Evolutionary conservation across 2,113 vertebrate genomes (phyloP), one percentile per base, ranked within the genome.

Genomic region (Chrysemys picta): DNA sequence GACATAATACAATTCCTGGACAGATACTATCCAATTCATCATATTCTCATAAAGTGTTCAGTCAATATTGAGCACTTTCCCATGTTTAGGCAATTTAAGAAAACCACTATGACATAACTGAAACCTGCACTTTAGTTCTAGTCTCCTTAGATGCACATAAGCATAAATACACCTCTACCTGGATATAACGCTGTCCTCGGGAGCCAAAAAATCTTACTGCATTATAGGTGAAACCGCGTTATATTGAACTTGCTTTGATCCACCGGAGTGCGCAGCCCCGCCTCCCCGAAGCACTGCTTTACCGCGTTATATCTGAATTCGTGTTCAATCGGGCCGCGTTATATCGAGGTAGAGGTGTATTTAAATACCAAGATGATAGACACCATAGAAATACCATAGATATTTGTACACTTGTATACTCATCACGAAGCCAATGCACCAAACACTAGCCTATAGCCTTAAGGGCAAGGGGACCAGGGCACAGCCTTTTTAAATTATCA

Each of bases 31-130:
- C 87, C 31, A n/a, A 8, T 2, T n/a, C 35, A 31, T 35, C n/a
- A 31, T 1, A 29, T 25, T 14, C 17, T 49, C 56, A 4, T 8
- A 3, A 29, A 13, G 27, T 65, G 31, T 65, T 35, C 0, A 49
- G 17, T 13, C 80, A 57, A 50, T 8, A 12, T 19, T 6, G 31
- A 80, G 10, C 57, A n/a, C 16, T 47, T 31, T 14, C 50, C 62
- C 65, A 65, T 27, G n/a, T 49, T 81, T 31, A 86, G 69, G 3
- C 5, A 2, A 24, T 35, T 31, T 65, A 65, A 35, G 29, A 65
- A 13, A 65, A 65, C 59, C 29, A 65, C 14, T 16, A 35, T 65
- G 29, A 35, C 59, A 35, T 65, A 35, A 65, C 27, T 65, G 59
- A 65, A 35, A 65, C 6, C 29, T 65, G 31, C 59, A 35, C 31